A percentile compares a stretch with the other conserved stretches of the same genome.
These are phyloP conservation scores for Cantharis lateralis DNA, from an alignment of 2,888 invertebrate species.

Conservation along the genomic window DNA sequence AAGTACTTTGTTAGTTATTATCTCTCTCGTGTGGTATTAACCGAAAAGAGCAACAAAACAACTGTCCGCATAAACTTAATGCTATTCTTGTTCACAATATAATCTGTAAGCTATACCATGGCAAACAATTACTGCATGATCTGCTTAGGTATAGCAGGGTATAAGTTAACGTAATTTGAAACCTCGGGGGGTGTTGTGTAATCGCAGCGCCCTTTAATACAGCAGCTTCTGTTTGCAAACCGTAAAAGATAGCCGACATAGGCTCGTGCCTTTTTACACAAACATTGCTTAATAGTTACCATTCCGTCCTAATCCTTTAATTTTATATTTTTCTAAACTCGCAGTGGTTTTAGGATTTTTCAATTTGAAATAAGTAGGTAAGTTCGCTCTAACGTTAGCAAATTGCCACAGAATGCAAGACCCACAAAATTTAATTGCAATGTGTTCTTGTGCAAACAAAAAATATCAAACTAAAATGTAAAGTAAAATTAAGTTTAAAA, in stretches of 20 bases:
- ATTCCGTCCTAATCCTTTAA: constrained; percentile 7
- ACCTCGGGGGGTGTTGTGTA: constrained; percentile 10
- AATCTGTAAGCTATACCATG: constrained; percentile 15
- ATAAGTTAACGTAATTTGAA: constrained; percentile 18
- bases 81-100: constrained; percentile 16
- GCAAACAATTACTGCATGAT: constrained; percentile 24
- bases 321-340: not conserved
- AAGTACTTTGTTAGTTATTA: not conserved
- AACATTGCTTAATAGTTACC: constrained; percentile 17
- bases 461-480: not conserved
- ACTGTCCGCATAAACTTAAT: constrained; percentile 5
- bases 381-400: not conserved
- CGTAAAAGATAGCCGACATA: constrained; percentile 19
- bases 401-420: not conserved
- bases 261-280: constrained; percentile 28
- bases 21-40: not conserved
- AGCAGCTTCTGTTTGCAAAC: constrained; percentile 9
- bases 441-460: not conserved
- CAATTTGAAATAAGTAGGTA: not conserved
- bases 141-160: constrained; percentile 17
- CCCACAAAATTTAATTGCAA: not conserved
- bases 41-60: not conserved
- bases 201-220: constrained; percentile 2
- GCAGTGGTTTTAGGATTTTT: not conserved
- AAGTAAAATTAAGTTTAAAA: not conserved